A percentile compares a stretch with the other conserved stretches of the same genome.
These are phyloP conservation scores for Aselliscus stoliczkanus DNA, from an alignment of 2,797 vertebrate genomes.

Conservation along the genomic window DNA sequence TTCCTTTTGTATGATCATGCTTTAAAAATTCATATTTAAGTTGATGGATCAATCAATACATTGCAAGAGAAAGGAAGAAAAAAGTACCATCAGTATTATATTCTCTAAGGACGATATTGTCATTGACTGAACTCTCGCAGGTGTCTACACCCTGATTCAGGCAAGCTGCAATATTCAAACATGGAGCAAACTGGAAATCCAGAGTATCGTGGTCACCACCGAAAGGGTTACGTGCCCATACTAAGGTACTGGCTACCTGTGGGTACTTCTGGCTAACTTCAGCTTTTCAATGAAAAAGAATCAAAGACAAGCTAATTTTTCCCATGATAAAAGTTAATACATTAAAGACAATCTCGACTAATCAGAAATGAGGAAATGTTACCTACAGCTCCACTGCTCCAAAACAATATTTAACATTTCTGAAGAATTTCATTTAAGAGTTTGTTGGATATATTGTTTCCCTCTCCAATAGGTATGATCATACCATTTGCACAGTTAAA, in stretches of 20 bases:
- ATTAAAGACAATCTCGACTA: background rate
- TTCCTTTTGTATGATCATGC: background rate
- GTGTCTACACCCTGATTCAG: background rate
- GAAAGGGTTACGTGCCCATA: background rate
- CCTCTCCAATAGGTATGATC: background rate
- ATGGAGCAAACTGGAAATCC: background rate
- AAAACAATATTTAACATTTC: background rate
- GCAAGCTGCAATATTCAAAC: background rate
- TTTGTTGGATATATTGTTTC: background rate
- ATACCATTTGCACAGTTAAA: background rate
- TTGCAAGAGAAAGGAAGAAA: slow-evolving; percentile 18
- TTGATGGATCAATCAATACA: slow-evolving; percentile 30
- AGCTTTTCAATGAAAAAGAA: background rate
- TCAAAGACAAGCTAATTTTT: background rate
- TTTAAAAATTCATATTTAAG: slow-evolving; percentile 45
- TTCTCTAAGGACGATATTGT: background rate
- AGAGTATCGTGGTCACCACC: background rate
- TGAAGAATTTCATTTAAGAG: background rate
- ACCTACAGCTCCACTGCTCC: background rate
- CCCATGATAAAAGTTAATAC: slow-evolving; percentile 1
- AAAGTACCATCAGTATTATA: background rate
- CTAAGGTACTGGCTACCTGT: background rate
- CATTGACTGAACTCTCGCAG: background rate
- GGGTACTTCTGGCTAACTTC: background rate
- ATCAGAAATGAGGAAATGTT: background rate